Conservation (phyloP, 2,113 vertebrate genomes). For the Dipodomys stephensi region DNA sequence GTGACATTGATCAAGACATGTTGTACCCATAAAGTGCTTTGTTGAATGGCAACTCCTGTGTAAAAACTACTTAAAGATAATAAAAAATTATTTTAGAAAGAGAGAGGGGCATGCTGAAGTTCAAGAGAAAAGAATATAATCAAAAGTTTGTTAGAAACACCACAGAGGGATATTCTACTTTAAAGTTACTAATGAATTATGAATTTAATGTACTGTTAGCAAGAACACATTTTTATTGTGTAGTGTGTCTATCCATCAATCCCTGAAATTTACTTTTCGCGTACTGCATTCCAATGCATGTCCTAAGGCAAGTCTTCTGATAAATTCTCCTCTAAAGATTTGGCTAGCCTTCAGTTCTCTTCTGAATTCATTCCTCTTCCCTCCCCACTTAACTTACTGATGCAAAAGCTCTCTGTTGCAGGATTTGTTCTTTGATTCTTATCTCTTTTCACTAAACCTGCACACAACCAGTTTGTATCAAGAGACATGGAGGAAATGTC, state of each 20-base stretch:
- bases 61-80: too few relatives aligned
- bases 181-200: slow-evolving; percentile 68
- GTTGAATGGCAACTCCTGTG: too few relatives aligned
- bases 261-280: slow-evolving; percentile 65
- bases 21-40: too few relatives aligned
- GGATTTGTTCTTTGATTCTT: slow-evolving; percentile 67
- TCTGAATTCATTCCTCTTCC: slow-evolving; percentile 54
- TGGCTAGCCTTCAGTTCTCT: slow-evolving; percentile 64
- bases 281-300: slow-evolving; percentile 36
- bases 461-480: slow-evolving; percentile 72
- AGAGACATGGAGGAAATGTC: slow-evolving; percentile 69
- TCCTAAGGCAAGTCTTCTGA: slow-evolving; percentile 75
- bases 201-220: slow-evolving; percentile 61
- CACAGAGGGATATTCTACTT: slow-evolving; percentile 55
- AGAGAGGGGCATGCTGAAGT: slow-evolving; percentile 36
- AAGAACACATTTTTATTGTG: slow-evolving; percentile 65
- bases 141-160: slow-evolving; percentile 55
- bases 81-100: background rate
- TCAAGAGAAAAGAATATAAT: slow-evolving; percentile 44
- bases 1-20: too few relatives aligned
- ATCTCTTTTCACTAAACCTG: slow-evolving; percentile 47
- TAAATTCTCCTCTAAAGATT: slow-evolving; percentile 70
- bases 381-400: background rate
- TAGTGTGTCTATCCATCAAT: slow-evolving; percentile 45
- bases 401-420: slow-evolving; percentile 61